Conservation (phyloP, 2,113 vertebrate genomes). For the Opisthocomus hoazin region DNA sequence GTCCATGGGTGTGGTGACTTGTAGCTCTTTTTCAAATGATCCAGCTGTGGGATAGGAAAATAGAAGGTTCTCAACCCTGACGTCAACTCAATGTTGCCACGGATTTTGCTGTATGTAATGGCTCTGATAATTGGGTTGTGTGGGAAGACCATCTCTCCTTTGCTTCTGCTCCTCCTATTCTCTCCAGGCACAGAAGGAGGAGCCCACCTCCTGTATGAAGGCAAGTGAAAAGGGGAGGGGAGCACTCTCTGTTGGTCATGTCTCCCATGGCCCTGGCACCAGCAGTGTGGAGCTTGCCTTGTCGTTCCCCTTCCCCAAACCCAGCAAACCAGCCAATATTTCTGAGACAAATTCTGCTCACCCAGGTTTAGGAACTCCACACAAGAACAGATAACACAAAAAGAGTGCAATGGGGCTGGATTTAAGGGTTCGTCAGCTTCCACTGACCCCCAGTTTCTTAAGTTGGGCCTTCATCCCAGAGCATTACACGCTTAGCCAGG, state of each 20-base stretch:
- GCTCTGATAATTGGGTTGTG: neutral
- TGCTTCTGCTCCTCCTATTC: neutral
- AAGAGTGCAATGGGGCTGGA: neutral
- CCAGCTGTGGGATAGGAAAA: neutral
- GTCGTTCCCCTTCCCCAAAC: neutral
- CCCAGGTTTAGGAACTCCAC: neutral
- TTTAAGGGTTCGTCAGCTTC: neutral
- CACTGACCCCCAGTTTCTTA: neutral
- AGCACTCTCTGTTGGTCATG: neutral
- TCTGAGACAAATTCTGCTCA: neutral
- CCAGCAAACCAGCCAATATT: neutral
- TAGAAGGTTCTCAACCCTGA: neutral
- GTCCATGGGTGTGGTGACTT: neutral
- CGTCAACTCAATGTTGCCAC: neutral
- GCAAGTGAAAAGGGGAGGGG: neutral
- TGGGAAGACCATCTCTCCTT: neutral
- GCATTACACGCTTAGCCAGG: neutral
- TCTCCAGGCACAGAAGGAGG: neutral
- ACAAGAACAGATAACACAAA: neutral
- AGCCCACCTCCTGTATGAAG: neutral
- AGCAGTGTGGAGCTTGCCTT: neutral
- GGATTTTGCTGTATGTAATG: neutral
- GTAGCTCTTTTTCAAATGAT: neutral
- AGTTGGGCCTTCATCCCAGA: neutral
- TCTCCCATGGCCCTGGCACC: neutral